Evolutionary conservation across 2,113 vertebrate species (phyloP).

Genomic region (Pelmatolapia mariae): DNA sequence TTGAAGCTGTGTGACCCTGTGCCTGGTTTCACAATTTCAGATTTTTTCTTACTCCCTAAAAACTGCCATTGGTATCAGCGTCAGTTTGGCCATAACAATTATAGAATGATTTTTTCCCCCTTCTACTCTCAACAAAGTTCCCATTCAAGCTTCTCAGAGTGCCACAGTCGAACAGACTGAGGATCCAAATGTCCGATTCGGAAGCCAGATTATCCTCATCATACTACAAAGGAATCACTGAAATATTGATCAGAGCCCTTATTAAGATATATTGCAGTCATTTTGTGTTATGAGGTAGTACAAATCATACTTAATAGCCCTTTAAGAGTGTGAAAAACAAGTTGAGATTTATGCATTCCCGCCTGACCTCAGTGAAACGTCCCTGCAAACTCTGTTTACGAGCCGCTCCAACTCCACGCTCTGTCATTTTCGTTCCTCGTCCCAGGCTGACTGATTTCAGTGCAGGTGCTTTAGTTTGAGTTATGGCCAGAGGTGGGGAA

Average conservation of each 20-base stretch:
- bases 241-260: background rate
- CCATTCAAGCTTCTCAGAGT: background rate
- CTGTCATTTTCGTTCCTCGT: background rate
- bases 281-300: background rate
- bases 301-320: conserved; percentile 5
- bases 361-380: background rate
- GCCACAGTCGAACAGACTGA: background rate
- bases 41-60: background rate
- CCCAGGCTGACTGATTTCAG: background rate
- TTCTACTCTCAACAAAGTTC: background rate
- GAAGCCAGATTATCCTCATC: background rate
- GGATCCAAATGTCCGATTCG: background rate
- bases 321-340: background rate
- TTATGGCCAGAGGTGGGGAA: background rate
- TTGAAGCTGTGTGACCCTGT: background rate
- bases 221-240: background rate
- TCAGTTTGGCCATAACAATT: background rate
- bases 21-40: background rate
- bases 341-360: background rate
- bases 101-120: background rate
- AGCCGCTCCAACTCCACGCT: background rate
- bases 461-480: background rate
- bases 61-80: background rate
- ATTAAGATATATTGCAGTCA: background rate
- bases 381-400: background rate